phyloP scores from a whole-genome alignment of 2,113 vertebrate species.

The Silurus meridionalis region DNA sequence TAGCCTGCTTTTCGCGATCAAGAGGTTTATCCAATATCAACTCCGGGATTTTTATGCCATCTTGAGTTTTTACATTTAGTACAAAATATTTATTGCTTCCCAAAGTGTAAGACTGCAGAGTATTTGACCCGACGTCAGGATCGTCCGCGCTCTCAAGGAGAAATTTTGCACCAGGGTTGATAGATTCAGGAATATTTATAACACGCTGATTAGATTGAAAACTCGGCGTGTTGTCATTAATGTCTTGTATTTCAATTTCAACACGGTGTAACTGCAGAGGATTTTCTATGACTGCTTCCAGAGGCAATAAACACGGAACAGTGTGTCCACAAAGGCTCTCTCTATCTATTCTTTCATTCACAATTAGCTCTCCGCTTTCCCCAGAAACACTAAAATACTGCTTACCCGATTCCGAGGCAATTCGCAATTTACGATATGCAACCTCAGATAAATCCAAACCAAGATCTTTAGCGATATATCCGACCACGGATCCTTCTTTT shows the following conservation, averaged over 20 bases:
- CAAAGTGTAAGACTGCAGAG: slow-evolving; percentile 53
- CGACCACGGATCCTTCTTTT: slow-evolving; percentile 71
- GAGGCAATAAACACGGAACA: slow-evolving; percentile 61
- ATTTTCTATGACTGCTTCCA: slow-evolving; percentile 65
- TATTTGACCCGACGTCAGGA: slow-evolving; percentile 57
- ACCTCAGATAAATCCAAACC: slow-evolving; percentile 75
- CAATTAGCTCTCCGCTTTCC: slow-evolving; percentile 63
- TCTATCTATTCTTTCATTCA: slow-evolving; percentile 65
- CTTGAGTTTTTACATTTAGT: slow-evolving; percentile 64
- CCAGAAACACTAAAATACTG: slow-evolving; percentile 72
- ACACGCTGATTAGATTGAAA: slow-evolving; percentile 69
- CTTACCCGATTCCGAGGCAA: slow-evolving; percentile 74
- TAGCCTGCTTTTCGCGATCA: slow-evolving; percentile 60
- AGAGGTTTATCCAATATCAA: slow-evolving; percentile 63
- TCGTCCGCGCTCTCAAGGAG: slow-evolving; percentile 61
- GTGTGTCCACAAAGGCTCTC: slow-evolving; percentile 62
- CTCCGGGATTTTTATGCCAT: slow-evolving; percentile 60
- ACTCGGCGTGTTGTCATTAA: slow-evolving; percentile 73
- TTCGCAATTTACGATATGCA: slow-evolving; percentile 73
- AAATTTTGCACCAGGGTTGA: slow-evolving; percentile 66
- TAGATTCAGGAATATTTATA: slow-evolving; percentile 72
- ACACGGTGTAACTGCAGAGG: slow-evolving; percentile 66
- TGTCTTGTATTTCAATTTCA: slow-evolving; percentile 75
- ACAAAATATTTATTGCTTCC: slow-evolving; percentile 51
- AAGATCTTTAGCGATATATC: slow-evolving; percentile 75